phyloP scores from a whole-genome alignment of 1,140 invertebrate species.

The Sycobia sp. region DNA sequence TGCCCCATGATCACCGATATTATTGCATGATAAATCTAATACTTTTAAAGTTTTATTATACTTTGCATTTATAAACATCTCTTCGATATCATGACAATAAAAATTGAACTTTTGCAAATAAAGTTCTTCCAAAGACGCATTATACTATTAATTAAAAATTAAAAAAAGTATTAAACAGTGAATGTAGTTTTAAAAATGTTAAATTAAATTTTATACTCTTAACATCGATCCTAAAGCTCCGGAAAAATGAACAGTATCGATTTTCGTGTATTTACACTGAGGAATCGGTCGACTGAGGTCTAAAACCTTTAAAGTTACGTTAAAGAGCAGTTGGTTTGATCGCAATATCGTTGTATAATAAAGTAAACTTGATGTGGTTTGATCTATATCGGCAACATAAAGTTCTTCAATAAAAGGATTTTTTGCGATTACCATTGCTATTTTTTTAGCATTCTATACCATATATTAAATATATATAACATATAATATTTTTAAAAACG shows the following conservation, averaged over 20 bases:
- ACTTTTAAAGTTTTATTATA: slow-evolving; percentile 60
- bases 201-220: slow-evolving; percentile 44
- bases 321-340: slow-evolving; percentile 47
- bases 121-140: slow-evolving; percentile 60
- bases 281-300: slow-evolving; percentile 65
- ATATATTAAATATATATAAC: too few species aligned
- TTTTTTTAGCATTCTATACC: slow-evolving; percentile 55
- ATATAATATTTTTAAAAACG: too few species aligned
- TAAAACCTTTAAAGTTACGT: slow-evolving; percentile 59
- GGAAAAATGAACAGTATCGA: slow-evolving; percentile 48
- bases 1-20: slow-evolving; percentile 63
- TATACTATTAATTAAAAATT: slow-evolving; percentile 45
- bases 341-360: slow-evolving; percentile 57
- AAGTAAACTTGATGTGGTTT: slow-evolving; percentile 61
- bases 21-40: slow-evolving; percentile 65
- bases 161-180: not conserved
- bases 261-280: slow-evolving; percentile 40
- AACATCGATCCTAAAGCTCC: slow-evolving; percentile 47
- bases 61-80: slow-evolving; percentile 58
- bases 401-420: slow-evolving; percentile 58
- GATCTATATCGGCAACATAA: slow-evolving; percentile 65
- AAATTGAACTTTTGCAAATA: slow-evolving; percentile 67
- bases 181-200: not conserved
- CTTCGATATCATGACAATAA: slow-evolving; percentile 64
- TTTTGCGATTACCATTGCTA: slow-evolving; percentile 58